Evolutionary conservation across 2,113 vertebrate genomes (phyloP).

Genomic region (Ochotona curzoniae): DNA sequence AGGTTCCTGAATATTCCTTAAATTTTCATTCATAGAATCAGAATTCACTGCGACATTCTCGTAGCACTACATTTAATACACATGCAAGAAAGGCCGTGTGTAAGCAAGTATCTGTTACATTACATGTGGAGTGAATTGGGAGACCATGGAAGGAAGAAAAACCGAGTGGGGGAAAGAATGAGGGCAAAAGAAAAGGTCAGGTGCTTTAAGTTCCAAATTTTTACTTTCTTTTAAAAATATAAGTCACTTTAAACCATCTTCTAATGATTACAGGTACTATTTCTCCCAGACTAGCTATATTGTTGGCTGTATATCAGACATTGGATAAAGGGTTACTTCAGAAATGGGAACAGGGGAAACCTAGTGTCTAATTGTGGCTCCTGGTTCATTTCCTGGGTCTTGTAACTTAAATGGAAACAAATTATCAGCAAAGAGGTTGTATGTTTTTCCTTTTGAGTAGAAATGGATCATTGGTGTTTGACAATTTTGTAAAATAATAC

Average conservation of each 20-base stretch:
- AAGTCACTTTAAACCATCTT: neutral
- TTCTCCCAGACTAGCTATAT: no score
- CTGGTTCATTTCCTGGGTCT: neutral
- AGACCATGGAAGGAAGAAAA: neutral
- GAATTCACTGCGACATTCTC: neutral
- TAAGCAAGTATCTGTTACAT: neutral
- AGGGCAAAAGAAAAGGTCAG: neutral
- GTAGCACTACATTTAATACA: neutral
- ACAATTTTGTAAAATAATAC: slow-evolving; percentile 18
- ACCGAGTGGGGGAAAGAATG: neutral
- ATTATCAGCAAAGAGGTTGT: neutral
- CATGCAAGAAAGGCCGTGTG: neutral
- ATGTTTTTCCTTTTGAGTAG: slow-evolving; percentile 32
- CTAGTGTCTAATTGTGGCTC: neutral
- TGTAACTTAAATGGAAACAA: slow-evolving; percentile 6
- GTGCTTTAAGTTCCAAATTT: neutral
- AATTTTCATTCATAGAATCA: neutral
- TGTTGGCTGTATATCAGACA: neutral
- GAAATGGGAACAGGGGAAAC: neutral
- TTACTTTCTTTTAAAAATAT: neutral
- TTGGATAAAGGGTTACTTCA: neutral
- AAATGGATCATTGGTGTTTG: neutral
- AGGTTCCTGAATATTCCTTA: neutral
- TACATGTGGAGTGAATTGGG: neutral
- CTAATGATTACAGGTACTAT: neutral